These are phyloP conservation scores for Phrynocephalus vlangalii DNA, from an alignment of 2,797 vertebrate species.

Conservation along the genomic window DNA sequence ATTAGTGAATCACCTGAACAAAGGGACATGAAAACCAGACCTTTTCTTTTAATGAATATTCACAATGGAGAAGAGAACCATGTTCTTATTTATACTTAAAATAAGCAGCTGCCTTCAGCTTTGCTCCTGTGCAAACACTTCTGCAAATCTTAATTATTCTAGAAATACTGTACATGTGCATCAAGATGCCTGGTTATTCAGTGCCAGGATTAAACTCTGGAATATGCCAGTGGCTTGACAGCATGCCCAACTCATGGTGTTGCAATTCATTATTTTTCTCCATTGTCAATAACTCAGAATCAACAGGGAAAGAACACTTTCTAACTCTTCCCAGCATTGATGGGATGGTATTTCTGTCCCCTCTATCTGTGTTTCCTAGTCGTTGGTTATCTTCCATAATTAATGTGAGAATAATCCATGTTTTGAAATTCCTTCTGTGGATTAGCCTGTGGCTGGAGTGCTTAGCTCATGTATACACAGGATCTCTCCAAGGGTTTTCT, in stretches of 20 bases:
- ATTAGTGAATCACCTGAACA: too few species aligned
- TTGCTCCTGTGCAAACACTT: too few species aligned
- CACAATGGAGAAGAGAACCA: too few species aligned
- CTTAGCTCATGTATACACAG: conserved; percentile 58
- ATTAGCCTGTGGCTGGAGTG: conserved; percentile 65
- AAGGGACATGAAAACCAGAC: too few species aligned
- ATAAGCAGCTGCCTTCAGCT: too few species aligned
- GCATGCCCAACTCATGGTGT: neutral
- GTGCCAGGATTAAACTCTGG: neutral
- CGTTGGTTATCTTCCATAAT: neutral
- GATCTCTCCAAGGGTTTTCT: conserved; percentile 67
- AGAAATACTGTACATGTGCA: too few species aligned
- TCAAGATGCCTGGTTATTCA: neutral
- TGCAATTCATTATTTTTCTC: too few species aligned
- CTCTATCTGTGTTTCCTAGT: neutral
- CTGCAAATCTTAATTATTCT: too few species aligned
- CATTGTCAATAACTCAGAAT: neutral
- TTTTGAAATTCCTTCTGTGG: conserved; percentile 63
- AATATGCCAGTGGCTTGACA: neutral
- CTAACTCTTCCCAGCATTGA: neutral
- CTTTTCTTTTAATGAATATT: too few species aligned
- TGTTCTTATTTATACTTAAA: too few species aligned
- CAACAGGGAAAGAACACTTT: neutral
- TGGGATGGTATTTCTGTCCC: neutral
- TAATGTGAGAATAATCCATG: conserved; percentile 59